Percentiles rank a stretch among this genome's conserved stretches.
phyloP scores from a whole-genome alignment of 2,797 vertebrate genomes.

The Microctenopoma steveboyesi region DNA sequence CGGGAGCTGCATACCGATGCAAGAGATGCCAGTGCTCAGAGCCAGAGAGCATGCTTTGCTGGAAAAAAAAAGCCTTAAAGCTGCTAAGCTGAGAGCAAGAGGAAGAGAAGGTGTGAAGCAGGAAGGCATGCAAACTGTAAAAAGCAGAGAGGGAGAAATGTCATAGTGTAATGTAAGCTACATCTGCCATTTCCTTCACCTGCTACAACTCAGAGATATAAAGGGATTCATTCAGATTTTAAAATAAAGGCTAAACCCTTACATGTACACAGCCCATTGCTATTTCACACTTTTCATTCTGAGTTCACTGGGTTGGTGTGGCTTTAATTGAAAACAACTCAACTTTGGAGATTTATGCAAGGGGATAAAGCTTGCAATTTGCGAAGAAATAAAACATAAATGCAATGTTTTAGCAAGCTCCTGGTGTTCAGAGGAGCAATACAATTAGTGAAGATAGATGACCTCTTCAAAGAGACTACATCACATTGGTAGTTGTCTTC shows the following conservation, averaged over 20 bases:
- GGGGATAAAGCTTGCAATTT: slow-evolving; percentile 10
- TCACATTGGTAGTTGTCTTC: slow-evolving; percentile 11
- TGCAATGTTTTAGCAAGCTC: not conserved
- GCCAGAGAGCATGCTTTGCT: slow-evolving; percentile 72
- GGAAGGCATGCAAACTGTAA: slow-evolving; percentile 41
- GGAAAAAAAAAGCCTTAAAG: slow-evolving; percentile 70
- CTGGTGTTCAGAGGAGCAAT: slow-evolving; percentile 3
- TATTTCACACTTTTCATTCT: slow-evolving; percentile 8
- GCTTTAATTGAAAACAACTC: not conserved
- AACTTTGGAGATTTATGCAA: slow-evolving; percentile 1
- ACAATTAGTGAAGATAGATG: slow-evolving; percentile 23
- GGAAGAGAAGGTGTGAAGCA: slow-evolving; percentile 57
- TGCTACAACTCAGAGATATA: slow-evolving; percentile 4
- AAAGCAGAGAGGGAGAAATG: slow-evolving; percentile 30
- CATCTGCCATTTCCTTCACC: slow-evolving; percentile 38
- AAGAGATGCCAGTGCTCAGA: slow-evolving; percentile 69
- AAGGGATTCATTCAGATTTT: slow-evolving; percentile 34
- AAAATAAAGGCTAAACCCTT: slow-evolving; percentile 31
- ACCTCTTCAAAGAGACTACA: slow-evolving; percentile 26
- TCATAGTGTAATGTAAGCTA: slow-evolving; percentile 34
- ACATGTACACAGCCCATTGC: not conserved
- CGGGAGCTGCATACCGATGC: slow-evolving; percentile 82
- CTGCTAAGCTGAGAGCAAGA: slow-evolving; percentile 69
- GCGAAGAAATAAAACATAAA: slow-evolving; percentile 13
- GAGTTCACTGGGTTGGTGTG: not conserved